Conservation (phyloP, 92 coral and sea anemone genomes). For the Epizoanthus illoricatus region DNA sequence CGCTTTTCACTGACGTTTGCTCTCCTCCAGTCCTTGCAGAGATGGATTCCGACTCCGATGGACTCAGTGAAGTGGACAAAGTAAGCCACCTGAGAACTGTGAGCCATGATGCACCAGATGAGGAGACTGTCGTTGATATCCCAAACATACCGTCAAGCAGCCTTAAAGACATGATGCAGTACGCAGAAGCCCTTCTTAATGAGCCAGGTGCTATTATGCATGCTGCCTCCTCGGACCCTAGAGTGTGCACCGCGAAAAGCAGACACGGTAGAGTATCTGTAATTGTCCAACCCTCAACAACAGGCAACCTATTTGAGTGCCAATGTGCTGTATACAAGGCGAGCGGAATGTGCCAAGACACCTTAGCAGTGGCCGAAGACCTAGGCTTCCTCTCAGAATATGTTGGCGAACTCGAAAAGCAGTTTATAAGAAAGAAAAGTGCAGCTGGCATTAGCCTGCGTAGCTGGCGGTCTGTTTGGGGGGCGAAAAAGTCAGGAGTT, state of each 20-base stretch:
- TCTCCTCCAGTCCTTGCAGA: slow-evolving; percentile 26
- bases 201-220: slow-evolving; percentile 41
- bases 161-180: slow-evolving; percentile 4
- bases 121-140: slow-evolving; percentile 33
- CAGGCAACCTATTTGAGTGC: slow-evolving; percentile 34
- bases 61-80: neutral
- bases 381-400: slow-evolving; percentile 24
- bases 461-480: too few species aligned
- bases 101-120: slow-evolving; percentile 1
- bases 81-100: slow-evolving; percentile 6
- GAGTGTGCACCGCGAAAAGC: slow-evolving; percentile 38
- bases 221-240: slow-evolving; percentile 29
- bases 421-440: slow-evolving; percentile 28
- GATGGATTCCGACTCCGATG: slow-evolving; percentile 18
- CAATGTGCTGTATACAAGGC: slow-evolving; percentile 19
- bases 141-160: slow-evolving; percentile 33
- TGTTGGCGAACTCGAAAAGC: slow-evolving; percentile 26
- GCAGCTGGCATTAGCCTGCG: slow-evolving; percentile 24
- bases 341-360: slow-evolving; percentile 32
- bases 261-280: slow-evolving; percentile 31
- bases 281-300: slow-evolving; percentile 31
- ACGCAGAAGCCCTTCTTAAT: slow-evolving; percentile 40
- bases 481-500: too few species aligned
- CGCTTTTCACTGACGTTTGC: slow-evolving; percentile 43
- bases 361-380: slow-evolving; percentile 37